A percentile compares a stretch with the other conserved stretches of the same genome.
Evolutionary conservation across 1,140 invertebrate species (phyloP).

Genomic region (Tetragonula clypearis): DNA sequence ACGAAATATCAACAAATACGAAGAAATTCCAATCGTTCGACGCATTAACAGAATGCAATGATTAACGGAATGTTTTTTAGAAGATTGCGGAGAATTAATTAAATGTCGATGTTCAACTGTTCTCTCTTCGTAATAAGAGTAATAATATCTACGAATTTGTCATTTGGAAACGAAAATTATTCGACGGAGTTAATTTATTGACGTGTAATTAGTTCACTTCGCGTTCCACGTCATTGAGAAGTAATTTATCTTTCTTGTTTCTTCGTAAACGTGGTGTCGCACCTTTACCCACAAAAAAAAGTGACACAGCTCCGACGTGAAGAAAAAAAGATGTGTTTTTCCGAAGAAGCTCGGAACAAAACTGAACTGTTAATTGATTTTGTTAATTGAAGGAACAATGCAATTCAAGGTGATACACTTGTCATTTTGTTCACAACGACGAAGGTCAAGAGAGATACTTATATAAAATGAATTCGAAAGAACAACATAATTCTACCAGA

Average conservation of each 20-base stretch:
- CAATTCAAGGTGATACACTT: too few relatives aligned
- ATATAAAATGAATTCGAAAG: too few relatives aligned
- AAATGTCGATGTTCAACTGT: not conserved
- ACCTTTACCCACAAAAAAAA: not conserved
- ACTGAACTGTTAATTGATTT: too few relatives aligned
- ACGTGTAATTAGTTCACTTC: not conserved
- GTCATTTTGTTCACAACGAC: too few relatives aligned
- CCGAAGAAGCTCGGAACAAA: too few relatives aligned
- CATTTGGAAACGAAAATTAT: too few relatives aligned
- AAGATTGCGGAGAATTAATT: not conserved
- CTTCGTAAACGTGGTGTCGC: not conserved
- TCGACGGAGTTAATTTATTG: not conserved
- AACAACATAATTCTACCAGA: too few relatives aligned
- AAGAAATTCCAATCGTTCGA: not conserved
- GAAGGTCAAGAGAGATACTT: too few relatives aligned
- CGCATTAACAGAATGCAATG: not conserved
- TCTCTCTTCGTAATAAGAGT: not conserved
- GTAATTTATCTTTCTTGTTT: not conserved
- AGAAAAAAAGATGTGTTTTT: too few relatives aligned
- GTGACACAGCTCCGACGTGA: not conserved
- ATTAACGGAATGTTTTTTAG: not conserved
- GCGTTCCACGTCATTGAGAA: not conserved
- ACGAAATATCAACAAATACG: not conserved
- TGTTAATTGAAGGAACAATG: too few relatives aligned
- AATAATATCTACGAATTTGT: not conserved